Conservation (phyloP, 2,888 invertebrate species). For the Ernsta delagoae region DNA sequence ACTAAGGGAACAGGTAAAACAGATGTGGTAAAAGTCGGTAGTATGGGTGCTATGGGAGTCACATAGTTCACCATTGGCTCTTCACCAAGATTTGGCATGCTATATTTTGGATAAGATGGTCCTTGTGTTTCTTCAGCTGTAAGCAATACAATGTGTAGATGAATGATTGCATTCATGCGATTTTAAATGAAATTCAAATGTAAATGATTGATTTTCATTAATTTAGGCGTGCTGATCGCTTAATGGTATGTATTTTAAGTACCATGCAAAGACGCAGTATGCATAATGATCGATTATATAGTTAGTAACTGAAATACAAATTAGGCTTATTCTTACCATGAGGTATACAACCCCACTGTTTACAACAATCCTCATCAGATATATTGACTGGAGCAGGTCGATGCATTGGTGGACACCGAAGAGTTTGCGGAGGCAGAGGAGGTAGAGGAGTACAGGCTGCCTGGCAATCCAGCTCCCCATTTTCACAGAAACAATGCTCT, state of each 20-base stretch:
- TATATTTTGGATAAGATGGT: constrained; percentile 53
- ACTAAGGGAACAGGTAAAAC: constrained; percentile 53
- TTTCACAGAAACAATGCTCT: constrained; percentile 93
- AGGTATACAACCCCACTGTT: constrained; percentile 88
- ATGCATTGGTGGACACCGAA: constrained; percentile 90
- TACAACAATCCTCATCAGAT: constrained; percentile 92
- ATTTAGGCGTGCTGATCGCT: neutral
- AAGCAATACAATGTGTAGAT: constrained; percentile 62
- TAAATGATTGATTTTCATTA: constrained; percentile 14
- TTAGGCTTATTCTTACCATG: constrained; percentile 54
- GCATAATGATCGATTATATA: neutral
- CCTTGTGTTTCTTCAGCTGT: constrained; percentile 65
- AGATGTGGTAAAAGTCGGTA: constrained; percentile 50
- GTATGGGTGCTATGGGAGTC: constrained; percentile 58
- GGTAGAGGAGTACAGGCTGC: constrained; percentile 92
- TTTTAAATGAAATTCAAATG: constrained; percentile 10
- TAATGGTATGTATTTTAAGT: neutral
- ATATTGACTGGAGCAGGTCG: constrained; percentile 86
- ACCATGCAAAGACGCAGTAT: neutral
- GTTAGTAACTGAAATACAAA: neutral
- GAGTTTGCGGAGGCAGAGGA: constrained; percentile 89
- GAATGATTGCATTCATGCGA: neutral
- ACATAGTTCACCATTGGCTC: constrained; percentile 58
- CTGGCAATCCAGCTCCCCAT: constrained; percentile 94
- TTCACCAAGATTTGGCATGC: constrained; percentile 51